Evolutionary conservation across 2,113 vertebrate species (phyloP).

Genomic region (Oriolus oriolus): DNA sequence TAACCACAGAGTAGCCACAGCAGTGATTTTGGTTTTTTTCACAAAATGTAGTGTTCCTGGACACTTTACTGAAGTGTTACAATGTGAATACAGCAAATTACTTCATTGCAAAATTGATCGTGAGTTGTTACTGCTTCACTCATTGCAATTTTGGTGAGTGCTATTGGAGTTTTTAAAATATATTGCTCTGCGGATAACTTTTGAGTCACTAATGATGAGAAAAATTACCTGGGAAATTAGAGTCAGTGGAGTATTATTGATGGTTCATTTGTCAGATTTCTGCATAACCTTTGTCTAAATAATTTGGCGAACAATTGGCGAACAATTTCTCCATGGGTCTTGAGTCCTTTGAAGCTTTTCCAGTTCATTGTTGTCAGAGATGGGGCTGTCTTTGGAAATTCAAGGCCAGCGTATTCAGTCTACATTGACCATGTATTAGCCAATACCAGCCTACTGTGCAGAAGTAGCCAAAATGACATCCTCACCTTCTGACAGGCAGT

Average conservation of each 20-base stretch:
- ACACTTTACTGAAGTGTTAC: slow-evolving; percentile 7
- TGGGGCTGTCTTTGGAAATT: not conserved
- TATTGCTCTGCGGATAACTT: not conserved
- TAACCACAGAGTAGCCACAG: not conserved
- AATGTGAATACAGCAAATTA: slow-evolving; percentile 8
- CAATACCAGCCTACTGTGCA: not conserved
- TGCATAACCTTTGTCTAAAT: slow-evolving; percentile 41
- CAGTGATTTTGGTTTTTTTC: not conserved
- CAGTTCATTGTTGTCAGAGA: not conserved
- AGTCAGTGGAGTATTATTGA: slow-evolving; percentile 1
- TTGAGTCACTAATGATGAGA: slow-evolving; percentile 26
- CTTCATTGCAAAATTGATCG: slow-evolving; percentile 41
- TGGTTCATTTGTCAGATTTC: slow-evolving; percentile 18
- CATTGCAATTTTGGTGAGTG: not conserved
- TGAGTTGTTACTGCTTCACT: not conserved
- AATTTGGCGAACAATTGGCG: slow-evolving; percentile 16
- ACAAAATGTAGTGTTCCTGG: not conserved
- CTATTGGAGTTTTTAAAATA: slow-evolving; percentile 15
- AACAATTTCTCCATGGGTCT: no score
- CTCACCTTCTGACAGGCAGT: not conserved
- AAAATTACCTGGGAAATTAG: slow-evolving; percentile 57
- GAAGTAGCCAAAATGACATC: not conserved
- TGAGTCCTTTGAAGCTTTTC: not conserved
- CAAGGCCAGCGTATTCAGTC: not conserved
- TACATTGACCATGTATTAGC: not conserved